Conservation (phyloP, 2,888 invertebrate genomes). For the Phyllotreta striolata region DNA sequence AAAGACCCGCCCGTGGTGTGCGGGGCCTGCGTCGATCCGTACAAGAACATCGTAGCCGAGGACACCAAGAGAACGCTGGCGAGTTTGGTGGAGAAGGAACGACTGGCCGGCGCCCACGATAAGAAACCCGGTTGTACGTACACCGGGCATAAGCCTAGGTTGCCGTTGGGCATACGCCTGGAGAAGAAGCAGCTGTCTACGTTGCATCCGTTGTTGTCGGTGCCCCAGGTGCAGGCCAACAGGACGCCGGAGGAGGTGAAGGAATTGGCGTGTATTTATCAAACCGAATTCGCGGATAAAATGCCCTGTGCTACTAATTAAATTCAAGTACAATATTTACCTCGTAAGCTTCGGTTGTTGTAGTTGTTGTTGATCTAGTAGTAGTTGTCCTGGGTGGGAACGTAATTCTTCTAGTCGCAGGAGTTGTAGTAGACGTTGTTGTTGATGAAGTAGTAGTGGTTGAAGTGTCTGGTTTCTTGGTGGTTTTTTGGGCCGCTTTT, state of each 20-base stretch:
- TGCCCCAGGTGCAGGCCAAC: constrained; percentile 54
- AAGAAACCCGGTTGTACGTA: constrained; percentile 52
- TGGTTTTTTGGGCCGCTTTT: constrained; percentile 65
- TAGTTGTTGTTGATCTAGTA: constrained; percentile 50
- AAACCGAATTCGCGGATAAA: neutral
- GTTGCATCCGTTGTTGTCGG: constrained; percentile 54
- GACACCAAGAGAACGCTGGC: constrained; percentile 53
- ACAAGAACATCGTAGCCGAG: constrained; percentile 49
- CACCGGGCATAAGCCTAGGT: constrained; percentile 54
- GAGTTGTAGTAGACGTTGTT: constrained; percentile 59
- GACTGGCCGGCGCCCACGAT: constrained; percentile 57
- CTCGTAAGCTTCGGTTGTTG: constrained; percentile 55
- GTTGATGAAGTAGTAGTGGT: constrained; percentile 64
- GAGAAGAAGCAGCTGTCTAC: constrained; percentile 50
- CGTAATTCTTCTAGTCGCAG: constrained; percentile 52
- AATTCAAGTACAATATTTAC: constrained; percentile 21
- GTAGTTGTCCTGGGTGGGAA: constrained; percentile 58
- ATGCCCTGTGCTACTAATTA: too few species aligned
- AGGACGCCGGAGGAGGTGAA: constrained; percentile 43
- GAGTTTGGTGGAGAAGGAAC: constrained; percentile 52
- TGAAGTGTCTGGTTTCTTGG: constrained; percentile 62
- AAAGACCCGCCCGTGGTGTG: constrained; percentile 50
- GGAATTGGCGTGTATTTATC: constrained; percentile 12
- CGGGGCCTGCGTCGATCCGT: constrained; percentile 53
- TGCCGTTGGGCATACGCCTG: constrained; percentile 51